phyloP scores from a whole-genome alignment of 2,113 vertebrate species.

The Ceyx cyanopectus region DNA sequence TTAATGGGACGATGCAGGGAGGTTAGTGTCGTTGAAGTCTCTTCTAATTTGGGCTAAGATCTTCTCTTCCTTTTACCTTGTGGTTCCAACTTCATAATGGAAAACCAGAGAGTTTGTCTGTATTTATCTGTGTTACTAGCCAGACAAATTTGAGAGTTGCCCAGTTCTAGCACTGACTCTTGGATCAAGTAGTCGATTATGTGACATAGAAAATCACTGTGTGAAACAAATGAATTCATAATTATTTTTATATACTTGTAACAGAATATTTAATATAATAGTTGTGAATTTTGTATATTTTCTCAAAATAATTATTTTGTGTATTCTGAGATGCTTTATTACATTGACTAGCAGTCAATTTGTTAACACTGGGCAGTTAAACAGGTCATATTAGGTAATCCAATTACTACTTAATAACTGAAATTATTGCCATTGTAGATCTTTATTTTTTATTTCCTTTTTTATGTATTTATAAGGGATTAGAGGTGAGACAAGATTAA shows the following conservation, averaged over 20 bases:
- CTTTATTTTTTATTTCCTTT: background rate
- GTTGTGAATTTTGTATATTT: background rate
- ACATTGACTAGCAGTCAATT: background rate
- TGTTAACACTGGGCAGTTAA: background rate
- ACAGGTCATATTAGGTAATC: background rate
- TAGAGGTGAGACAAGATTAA: background rate
- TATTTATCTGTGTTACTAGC: background rate
- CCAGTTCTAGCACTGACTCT: background rate
- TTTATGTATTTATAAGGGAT: background rate
- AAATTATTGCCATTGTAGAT: background rate
- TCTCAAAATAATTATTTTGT: background rate
- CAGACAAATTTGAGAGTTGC: background rate
- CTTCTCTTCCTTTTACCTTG: background rate
- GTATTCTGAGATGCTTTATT: background rate
- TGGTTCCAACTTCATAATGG: background rate
- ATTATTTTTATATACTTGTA: background rate
- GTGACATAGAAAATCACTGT: background rate
- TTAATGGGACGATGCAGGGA: background rate
- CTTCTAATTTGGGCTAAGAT: background rate
- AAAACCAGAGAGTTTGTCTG: background rate
- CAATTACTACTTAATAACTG: background rate
- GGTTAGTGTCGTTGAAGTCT: rapidly evolving
- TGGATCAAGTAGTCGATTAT: background rate
- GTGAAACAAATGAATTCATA: background rate
- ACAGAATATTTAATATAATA: conserved; percentile 3